A percentile compares a stretch with the other conserved stretches of the same genome.
Conservation (phyloP, 2,113 vertebrate species). For the Verasper variegatus region DNA sequence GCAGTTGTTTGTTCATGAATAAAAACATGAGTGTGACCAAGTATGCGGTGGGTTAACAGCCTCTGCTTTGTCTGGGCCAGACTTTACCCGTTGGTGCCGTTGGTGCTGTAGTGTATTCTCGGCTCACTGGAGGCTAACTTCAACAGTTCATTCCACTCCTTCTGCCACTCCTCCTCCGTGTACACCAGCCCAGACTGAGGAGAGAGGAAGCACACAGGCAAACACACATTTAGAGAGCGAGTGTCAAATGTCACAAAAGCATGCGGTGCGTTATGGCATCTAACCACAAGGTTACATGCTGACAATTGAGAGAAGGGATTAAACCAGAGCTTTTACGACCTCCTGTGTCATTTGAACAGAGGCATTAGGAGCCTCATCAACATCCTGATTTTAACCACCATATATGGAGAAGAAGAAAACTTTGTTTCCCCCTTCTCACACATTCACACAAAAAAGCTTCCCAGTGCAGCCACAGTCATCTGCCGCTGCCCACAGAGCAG, state of each 20-base stretch:
- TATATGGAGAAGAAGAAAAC: conserved; percentile 1
- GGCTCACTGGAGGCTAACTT: conserved; percentile 92
- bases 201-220: conserved; percentile 26
- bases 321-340: not conserved
- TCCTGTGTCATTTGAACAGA: not conserved
- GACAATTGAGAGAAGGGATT: conserved; percentile 32
- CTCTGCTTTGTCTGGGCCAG: conserved; percentile 50
- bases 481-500: not conserved
- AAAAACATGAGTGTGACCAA: conserved; percentile 57
- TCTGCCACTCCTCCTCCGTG: conserved; percentile 98
- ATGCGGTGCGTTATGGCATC: conserved; percentile 41
- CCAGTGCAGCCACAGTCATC: not conserved
- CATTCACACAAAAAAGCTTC: not conserved
- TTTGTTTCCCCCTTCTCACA: not conserved
- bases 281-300: conserved; percentile 41
- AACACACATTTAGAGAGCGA: conserved; percentile 52
- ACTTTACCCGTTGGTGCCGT: conserved; percentile 85
- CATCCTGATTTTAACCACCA: conserved; percentile 6
- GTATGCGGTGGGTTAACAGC: conserved; percentile 40
- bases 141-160: conserved; percentile 96
- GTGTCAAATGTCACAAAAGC: conserved; percentile 70
- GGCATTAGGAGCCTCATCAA: conserved; percentile 3
- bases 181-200: conserved; percentile 94
- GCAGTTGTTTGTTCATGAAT: conserved; percentile 52
- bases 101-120: conserved; percentile 90